Conservation (phyloP, 2,113 vertebrate species). For the Sebastes fasciatus region DNA sequence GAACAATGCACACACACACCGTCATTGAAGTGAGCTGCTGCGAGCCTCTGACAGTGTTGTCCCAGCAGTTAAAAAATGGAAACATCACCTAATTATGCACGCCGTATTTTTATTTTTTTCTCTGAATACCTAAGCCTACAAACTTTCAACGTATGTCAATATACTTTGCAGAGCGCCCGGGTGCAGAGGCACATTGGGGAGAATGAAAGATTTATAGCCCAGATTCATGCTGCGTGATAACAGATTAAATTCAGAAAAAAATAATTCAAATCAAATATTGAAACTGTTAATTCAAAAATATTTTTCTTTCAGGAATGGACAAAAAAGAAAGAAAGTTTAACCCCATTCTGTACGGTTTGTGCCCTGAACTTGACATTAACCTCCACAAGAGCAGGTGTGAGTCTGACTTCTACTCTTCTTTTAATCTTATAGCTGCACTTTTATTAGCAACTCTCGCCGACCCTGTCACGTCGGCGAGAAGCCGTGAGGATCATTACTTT, state of each 20-base stretch:
- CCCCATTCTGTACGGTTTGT: neutral
- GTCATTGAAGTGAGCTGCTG: slow-evolving; percentile 79
- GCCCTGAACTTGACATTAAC: slow-evolving; percentile 11
- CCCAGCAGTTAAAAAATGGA: slow-evolving; percentile 79
- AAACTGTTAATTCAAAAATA: neutral
- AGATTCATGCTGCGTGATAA: neutral
- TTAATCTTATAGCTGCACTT: slow-evolving; percentile 71
- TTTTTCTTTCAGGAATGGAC: neutral
- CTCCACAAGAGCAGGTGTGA: slow-evolving; percentile 54
- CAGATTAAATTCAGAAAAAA: neutral
- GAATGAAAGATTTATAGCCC: slow-evolving; percentile 1
- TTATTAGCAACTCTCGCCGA: slow-evolving; percentile 74
- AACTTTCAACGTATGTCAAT: slow-evolving; percentile 81
- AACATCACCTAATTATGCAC: slow-evolving; percentile 81
- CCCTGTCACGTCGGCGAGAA: slow-evolving; percentile 62
- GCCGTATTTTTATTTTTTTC: slow-evolving; percentile 34
- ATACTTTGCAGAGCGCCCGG: slow-evolving; percentile 43
- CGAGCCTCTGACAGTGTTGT: slow-evolving; percentile 77
- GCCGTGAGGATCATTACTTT: slow-evolving; percentile 75
- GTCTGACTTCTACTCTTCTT: slow-evolving; percentile 62
- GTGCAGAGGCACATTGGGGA: neutral
- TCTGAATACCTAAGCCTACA: slow-evolving; percentile 72
- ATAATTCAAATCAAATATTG: slow-evolving; percentile 5
- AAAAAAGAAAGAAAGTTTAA: neutral
- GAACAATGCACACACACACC: slow-evolving; percentile 78